These are phyloP conservation scores for Eulemur coronatus DNA, from an alignment of 2,797 vertebrate genomes.

Conservation along the genomic window DNA sequence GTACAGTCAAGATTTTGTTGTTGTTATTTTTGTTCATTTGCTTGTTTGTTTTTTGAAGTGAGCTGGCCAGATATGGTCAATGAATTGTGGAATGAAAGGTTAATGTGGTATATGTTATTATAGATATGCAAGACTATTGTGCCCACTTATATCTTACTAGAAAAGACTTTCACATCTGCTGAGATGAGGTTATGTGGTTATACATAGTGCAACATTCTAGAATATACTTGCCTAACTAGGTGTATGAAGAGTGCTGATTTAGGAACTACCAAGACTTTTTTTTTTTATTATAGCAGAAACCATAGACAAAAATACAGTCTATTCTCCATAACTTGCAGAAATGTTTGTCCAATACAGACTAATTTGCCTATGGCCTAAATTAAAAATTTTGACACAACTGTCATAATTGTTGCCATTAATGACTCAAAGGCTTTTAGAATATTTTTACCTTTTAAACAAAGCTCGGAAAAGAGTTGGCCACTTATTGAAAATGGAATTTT, in stretches of 20 bases:
- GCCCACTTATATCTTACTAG: not conserved
- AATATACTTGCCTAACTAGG: not conserved
- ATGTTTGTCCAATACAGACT: not conserved
- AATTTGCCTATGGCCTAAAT: conserved; percentile 20
- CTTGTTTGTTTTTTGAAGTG: not conserved
- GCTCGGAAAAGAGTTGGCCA: not conserved
- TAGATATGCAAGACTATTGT: accelerated
- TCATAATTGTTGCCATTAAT: not conserved
- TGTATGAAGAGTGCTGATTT: not conserved
- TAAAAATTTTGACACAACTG: not conserved
- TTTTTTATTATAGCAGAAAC: not conserved
- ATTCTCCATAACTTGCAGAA: conserved; percentile 18
- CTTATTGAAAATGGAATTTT: conserved; percentile 28
- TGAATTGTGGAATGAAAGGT: not conserved
- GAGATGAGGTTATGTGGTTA: not conserved
- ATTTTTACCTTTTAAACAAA: conserved; percentile 5
- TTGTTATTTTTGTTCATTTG: not conserved
- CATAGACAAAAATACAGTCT: not conserved
- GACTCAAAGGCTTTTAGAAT: not conserved
- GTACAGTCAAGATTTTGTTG: not conserved
- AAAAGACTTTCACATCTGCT: not conserved
- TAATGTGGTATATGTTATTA: not conserved
- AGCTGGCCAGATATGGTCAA: not conserved
- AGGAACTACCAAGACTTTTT: not conserved
- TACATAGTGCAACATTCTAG: not conserved